phyloP scores from a whole-genome alignment of 2,888 invertebrate genomes.

The Girardia tigrina region DNA sequence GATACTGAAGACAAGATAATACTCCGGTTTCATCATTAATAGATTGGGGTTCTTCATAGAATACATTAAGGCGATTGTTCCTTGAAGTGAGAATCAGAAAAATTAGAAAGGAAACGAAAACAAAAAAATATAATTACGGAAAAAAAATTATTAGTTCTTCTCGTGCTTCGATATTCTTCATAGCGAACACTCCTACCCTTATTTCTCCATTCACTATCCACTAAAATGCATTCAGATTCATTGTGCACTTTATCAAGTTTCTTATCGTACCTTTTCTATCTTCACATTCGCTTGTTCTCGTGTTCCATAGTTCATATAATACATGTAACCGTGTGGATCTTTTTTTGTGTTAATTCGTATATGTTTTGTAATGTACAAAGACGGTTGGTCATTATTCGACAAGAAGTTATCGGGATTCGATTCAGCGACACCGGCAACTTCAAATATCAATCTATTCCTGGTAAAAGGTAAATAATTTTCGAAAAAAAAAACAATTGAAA shows the following conservation, averaged over 20 bases:
- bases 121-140: too few species aligned
- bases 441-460: background rate
- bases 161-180: background rate
- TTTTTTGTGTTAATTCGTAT: background rate
- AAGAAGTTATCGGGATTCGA: background rate
- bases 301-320: background rate
- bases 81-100: too few species aligned
- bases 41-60: background rate
- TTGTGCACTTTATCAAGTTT: background rate
- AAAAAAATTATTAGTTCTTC: background rate
- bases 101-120: too few species aligned
- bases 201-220: background rate
- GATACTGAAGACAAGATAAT: background rate
- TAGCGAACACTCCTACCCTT: background rate
- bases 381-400: too few species aligned
- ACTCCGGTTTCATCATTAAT: background rate
- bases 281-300: background rate
- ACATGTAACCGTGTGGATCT: background rate
- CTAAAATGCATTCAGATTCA: background rate
- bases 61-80: background rate
- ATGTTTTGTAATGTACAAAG: background rate
- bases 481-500: too few species aligned
- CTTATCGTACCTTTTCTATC: background rate
- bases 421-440: background rate
- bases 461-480: background rate